Conservation (phyloP, 2,113 vertebrate genomes). For the Oenanthe melanoleuca region DNA sequence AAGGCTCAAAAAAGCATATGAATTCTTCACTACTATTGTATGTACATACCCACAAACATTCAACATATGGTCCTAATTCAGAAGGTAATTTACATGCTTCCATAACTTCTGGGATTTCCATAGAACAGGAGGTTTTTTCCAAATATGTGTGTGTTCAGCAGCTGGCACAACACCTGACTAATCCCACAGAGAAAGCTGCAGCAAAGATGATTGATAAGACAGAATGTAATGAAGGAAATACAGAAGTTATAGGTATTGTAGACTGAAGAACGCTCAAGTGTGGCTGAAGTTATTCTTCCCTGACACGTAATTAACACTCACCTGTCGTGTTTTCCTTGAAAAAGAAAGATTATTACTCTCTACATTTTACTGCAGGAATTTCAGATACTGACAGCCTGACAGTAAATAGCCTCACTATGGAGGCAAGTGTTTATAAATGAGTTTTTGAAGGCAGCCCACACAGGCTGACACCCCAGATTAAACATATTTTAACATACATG, state of each 20-base stretch:
- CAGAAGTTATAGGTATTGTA: neutral
- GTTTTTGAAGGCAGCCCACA: neutral
- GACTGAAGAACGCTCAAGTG: neutral
- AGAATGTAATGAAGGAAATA: neutral
- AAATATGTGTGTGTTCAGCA: neutral
- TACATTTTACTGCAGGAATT: neutral
- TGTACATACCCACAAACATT: neutral
- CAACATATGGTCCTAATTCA: neutral
- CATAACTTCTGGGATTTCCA: neutral
- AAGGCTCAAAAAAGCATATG: neutral
- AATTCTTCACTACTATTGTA: neutral
- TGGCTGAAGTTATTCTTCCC: neutral
- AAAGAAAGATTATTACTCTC: neutral
- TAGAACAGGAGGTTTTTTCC: neutral
- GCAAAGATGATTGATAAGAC: neutral
- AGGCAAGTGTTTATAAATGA: neutral
- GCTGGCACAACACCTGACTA: neutral
- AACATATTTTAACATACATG: neutral
- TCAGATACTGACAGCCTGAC: neutral
- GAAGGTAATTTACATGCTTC: neutral
- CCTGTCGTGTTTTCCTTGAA: neutral
- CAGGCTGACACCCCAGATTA: neutral
- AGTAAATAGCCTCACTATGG: fast-evolving
- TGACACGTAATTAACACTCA: constrained; percentile 2
- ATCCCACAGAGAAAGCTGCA: neutral